These are phyloP conservation scores for Microcebus murinus DNA, from an alignment of 2,113 vertebrate genomes.

Conservation along the genomic window DNA sequence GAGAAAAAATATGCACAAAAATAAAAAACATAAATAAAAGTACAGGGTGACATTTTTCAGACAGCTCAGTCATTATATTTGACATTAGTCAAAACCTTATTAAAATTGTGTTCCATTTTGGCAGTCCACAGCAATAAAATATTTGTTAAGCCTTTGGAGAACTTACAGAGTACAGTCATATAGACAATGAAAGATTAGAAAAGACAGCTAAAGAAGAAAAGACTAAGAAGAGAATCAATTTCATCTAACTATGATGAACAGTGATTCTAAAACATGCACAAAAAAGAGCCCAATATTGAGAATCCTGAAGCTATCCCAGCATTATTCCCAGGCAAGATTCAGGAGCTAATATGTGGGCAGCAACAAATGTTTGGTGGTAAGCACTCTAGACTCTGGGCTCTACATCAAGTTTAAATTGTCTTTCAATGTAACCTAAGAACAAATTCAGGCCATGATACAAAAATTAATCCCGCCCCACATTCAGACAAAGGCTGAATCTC, in stretches of 20 bases:
- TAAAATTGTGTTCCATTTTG: neutral
- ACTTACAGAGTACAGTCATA: neutral
- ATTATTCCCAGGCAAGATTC: neutral
- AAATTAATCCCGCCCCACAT: neutral
- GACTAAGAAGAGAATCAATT: neutral
- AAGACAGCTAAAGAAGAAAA: neutral
- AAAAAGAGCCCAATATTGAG: neutral
- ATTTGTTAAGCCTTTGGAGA: neutral
- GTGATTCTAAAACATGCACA: neutral
- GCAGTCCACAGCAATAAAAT: neutral
- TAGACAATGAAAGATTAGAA: neutral
- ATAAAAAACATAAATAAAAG: neutral
- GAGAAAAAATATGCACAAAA: neutral
- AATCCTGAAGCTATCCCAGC: neutral
- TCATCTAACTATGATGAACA: neutral
- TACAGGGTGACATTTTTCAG: neutral
- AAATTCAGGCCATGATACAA: neutral
- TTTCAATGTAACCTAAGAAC: neutral
- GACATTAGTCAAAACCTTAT: neutral
- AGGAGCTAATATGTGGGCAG: neutral
- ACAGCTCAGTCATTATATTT: neutral
- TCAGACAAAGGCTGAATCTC: neutral
- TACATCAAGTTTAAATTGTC: neutral
- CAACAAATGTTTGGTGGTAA: neutral
- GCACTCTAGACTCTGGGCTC: neutral